These are phyloP conservation scores for Synergus gifuensis DNA, from an alignment of 2,888 invertebrate species.

Conservation along the genomic window DNA sequence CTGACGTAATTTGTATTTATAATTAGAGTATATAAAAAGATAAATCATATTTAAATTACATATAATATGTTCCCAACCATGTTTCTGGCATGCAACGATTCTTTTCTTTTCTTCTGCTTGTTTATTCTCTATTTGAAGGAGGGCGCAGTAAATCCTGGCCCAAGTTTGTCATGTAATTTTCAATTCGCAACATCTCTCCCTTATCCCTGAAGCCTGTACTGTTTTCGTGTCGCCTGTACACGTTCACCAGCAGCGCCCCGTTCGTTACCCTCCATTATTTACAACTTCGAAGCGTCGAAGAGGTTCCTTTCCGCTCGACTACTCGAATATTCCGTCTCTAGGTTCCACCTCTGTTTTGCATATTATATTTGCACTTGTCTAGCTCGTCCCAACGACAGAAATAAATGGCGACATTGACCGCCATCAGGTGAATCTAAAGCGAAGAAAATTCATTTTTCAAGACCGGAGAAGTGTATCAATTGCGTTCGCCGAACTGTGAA, in stretches of 20 bases:
- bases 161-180: constrained; percentile 67
- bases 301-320: constrained; percentile 53
- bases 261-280: constrained; percentile 65
- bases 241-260: constrained; percentile 49
- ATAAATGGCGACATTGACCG: constrained; percentile 31
- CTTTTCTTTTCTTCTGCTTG: constrained; percentile 46
- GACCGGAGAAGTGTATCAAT: neutral
- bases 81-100: neutral
- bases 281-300: constrained; percentile 59
- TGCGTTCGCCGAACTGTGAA: neutral
- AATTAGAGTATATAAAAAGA: neutral
- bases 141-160: constrained; percentile 60
- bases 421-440: neutral
- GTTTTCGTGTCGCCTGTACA: constrained; percentile 46
- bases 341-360: constrained; percentile 20
- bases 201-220: constrained; percentile 17
- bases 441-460: constrained; percentile 5
- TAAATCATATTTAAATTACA: neutral
- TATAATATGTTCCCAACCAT: neutral
- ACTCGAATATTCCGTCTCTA: constrained; percentile 25
- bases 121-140: constrained; percentile 64
- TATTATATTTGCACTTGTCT: constrained; percentile 32
- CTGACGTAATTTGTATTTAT: too few relatives aligned
- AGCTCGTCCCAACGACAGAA: neutral
- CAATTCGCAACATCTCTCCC: constrained; percentile 49